Evolutionary conservation across 92 coral and sea anemone genomes (phyloP).

Genomic region (Bergia puertoricense): DNA sequence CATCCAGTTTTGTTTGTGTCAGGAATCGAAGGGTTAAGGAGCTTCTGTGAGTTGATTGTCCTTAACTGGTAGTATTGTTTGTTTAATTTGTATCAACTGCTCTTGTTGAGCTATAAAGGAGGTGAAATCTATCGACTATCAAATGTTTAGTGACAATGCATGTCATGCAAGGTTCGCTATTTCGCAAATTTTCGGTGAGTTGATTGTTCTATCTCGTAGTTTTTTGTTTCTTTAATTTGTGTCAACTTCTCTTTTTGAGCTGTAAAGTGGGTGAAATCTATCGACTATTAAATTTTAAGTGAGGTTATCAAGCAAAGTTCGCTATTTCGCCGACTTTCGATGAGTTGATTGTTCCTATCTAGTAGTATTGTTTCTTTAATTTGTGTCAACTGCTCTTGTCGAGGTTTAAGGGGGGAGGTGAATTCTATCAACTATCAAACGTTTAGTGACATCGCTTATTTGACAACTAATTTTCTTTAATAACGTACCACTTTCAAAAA

Average conservation of each 20-base stretch:
- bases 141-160: no score
- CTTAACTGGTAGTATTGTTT: neutral
- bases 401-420: neutral
- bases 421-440: neutral
- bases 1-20: neutral
- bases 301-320: no score
- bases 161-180: no score
- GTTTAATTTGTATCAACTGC: neutral
- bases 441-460: no score
- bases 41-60: neutral
- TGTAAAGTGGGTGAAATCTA: neutral
- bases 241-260: neutral
- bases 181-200: neutral
- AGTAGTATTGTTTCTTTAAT: neutral
- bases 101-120: neutral
- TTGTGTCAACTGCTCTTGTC: neutral
- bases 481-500: no score
- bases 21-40: neutral
- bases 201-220: neutral
- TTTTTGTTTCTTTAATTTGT: neutral
- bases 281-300: no score
- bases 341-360: neutral
- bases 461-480: no score
- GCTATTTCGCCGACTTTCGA: neutral
- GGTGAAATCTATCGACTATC: neutral